Evolutionary conservation across 2,888 invertebrate species (phyloP), one percentile per base, ranked within the genome.

Genomic region (Drosophila mercatorum): DNA sequence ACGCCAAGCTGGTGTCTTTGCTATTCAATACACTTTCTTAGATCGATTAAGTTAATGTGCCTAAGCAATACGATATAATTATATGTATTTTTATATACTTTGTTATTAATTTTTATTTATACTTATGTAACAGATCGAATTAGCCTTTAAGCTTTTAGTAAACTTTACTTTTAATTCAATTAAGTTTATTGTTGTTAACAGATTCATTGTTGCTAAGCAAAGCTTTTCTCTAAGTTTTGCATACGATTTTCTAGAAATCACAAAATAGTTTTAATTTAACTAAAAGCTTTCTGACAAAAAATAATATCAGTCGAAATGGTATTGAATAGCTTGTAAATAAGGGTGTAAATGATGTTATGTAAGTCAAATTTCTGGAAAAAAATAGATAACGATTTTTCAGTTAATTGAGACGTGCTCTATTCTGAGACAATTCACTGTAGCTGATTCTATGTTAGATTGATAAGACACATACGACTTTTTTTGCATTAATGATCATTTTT

Each of bases 1-100:
- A 53, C 66, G 56, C 62, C 71, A 43, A 60, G 60, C 60, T 76
- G 51, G 53, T 63, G 68, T 63, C 62, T 72, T 65, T 69, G 78
- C 67, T 62, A 61, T 38, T 51, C 63, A 55, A 62, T 70, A 73
- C 74, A 52, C 81, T 75, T 8, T n/a, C 55, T 31, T 40, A 10
- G 17, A 34, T 17, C 3, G 10, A 43, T 17, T 17, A 46, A 46
- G 10, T 34, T 34, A 34, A 34, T 34, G 31, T 34, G 7, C 31
- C 31, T 6, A 34, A 34, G 31, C 31, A 34, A 7, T 28, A 28
- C 28, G 5, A 0, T 5, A 28, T 28, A 28, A 28, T 28, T 28
- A 28, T 28, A 28, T 28, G 28, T 28, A 28, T 4, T 4, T 28
- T 28, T 28, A 28, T 28, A 28, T 28, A 28, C 3, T 28, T 28